Percentiles rank a stretch among this genome's conserved stretches.
phyloP scores from a whole-genome alignment of 2,113 vertebrate species.

The Anthoscopus minutus region DNA sequence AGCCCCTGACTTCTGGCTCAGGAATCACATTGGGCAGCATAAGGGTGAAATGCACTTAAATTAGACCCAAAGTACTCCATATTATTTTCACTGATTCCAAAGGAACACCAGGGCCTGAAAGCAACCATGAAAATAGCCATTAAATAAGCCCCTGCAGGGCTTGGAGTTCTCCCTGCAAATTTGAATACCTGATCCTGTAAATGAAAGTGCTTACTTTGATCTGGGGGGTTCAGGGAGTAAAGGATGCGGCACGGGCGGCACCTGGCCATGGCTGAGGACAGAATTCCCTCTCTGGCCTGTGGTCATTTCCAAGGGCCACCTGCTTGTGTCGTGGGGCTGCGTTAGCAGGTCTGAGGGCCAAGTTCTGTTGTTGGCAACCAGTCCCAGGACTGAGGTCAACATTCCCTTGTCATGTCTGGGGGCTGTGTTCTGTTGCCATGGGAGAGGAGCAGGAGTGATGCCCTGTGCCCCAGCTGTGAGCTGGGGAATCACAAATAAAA shows the following conservation, averaged over 20 bases:
- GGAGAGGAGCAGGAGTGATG: neutral
- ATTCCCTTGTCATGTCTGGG: accelerated
- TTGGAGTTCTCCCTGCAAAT: neutral
- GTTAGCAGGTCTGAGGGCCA: accelerated
- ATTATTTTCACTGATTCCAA: neutral
- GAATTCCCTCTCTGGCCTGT: neutral
- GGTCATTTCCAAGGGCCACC: neutral
- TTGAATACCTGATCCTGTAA: neutral
- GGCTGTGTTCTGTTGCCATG: neutral
- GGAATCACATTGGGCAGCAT: neutral
- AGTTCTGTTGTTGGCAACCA: neutral
- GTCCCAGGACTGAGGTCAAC: accelerated
- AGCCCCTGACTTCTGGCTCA: neutral
- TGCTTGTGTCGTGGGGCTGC: neutral
- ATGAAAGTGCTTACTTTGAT: neutral
- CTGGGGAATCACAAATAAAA: neutral
- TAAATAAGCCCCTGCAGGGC: neutral
- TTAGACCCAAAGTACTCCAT: neutral
- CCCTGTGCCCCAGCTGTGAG: neutral
- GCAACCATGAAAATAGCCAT: neutral
- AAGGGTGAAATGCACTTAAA: neutral
- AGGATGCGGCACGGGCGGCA: neutral
- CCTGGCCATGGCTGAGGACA: neutral
- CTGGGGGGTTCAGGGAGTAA: neutral
- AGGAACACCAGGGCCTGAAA: neutral